Percentiles rank a stretch among this genome's conserved stretches.
Conservation (phyloP, 2,888 invertebrate species). For the Ectemnius continuus region DNA sequence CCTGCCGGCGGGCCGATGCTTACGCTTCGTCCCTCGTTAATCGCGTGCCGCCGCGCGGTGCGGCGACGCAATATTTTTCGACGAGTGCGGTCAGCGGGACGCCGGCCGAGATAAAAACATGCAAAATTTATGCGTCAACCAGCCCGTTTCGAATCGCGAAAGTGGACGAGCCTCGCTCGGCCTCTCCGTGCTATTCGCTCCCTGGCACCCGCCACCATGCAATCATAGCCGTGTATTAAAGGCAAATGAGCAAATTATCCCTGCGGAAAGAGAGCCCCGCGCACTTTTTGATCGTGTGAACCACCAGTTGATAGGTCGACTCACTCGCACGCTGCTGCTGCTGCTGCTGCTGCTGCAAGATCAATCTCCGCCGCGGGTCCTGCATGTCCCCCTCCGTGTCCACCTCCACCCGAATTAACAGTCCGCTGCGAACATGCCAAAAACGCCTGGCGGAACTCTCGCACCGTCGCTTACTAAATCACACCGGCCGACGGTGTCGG, state of each 20-base stretch:
- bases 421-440: too few species aligned
- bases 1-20: constrained; percentile 17
- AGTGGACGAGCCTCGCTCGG: constrained; percentile 24
- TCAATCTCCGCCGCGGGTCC: too few species aligned
- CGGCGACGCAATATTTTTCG: constrained; percentile 31
- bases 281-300: background rate
- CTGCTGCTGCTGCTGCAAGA: too few species aligned
- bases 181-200: background rate
- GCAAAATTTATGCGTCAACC: constrained; percentile 35
- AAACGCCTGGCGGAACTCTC: too few species aligned
- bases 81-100: constrained; percentile 15
- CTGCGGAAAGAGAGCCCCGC: background rate
- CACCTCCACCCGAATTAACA: too few species aligned
- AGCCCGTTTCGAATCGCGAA: constrained; percentile 40
- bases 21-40: constrained; percentile 33
- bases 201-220: background rate
- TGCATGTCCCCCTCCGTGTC: too few species aligned
- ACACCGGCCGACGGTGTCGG: too few species aligned
- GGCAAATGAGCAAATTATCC: constrained; percentile 1
- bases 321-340: too few species aligned
- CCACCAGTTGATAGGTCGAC: background rate
- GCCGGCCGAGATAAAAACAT: constrained; percentile 20
- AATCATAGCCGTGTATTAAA: constrained; percentile 4
- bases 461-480: too few species aligned
- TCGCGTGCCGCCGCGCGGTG: constrained; percentile 16